Conservation (phyloP, 2,797 vertebrate genomes). For the Zonotrichia albicollis region DNA sequence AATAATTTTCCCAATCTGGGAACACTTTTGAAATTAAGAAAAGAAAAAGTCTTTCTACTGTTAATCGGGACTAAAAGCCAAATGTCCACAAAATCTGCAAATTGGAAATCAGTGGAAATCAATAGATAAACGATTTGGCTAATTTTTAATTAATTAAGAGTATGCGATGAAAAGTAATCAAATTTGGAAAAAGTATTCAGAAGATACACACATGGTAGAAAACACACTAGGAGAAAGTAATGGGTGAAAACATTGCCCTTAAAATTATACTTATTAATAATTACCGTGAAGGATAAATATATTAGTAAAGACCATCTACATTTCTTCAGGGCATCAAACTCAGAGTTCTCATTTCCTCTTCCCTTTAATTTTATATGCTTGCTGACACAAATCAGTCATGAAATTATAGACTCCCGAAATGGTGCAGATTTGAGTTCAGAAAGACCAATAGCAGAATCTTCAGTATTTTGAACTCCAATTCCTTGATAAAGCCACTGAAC, state of each 20-base stretch:
- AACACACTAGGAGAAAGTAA: not conserved
- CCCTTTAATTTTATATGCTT: not conserved
- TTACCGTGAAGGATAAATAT: not conserved
- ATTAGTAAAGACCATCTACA: not conserved
- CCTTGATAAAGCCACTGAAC: not conserved
- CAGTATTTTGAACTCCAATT: not conserved
- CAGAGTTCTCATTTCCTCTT: not conserved
- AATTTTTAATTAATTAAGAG: too few relatives aligned
- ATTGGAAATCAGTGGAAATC: not conserved
- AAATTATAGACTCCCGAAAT: not conserved
- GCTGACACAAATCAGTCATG: not conserved
- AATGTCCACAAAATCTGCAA: not conserved
- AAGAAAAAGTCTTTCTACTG: not conserved
- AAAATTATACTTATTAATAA: not conserved
- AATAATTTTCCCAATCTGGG: constrained; percentile 18
- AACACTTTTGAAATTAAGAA: not conserved
- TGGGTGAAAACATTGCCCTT: not conserved
- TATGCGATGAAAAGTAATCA: not conserved
- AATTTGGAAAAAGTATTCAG: not conserved
- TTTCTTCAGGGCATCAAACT: not conserved
- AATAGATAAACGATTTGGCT: not conserved
- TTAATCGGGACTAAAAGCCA: not conserved
- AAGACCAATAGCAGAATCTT: not conserved
- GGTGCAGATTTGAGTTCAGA: not conserved
- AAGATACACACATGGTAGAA: not conserved